phyloP scores from a whole-genome alignment of 53 echinoderm and acorn worm species.

The Mesocentrotus franciscanus region DNA sequence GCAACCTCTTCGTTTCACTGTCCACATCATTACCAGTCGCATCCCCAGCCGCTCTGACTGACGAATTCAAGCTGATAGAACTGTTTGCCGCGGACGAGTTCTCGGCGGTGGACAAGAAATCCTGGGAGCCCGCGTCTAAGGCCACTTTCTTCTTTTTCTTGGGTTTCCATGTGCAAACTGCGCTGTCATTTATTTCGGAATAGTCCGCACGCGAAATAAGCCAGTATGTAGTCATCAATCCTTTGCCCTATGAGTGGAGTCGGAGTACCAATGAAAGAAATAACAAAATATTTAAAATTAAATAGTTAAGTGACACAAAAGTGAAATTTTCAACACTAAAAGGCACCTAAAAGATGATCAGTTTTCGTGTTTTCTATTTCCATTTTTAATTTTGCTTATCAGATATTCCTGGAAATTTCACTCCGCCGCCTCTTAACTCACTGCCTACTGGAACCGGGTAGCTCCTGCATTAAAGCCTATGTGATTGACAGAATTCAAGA shows the following conservation, averaged over 20 bases:
- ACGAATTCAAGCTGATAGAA: constrained; percentile 4
- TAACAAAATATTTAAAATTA: not conserved
- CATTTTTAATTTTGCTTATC: too few relatives aligned
- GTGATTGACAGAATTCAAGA: too few relatives aligned
- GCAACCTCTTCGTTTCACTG: not conserved
- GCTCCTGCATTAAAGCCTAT: too few relatives aligned
- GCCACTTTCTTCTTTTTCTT: constrained; percentile 54
- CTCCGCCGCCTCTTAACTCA: too few relatives aligned
- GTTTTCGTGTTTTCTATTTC: too few relatives aligned
- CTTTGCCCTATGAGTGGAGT: constrained; percentile 80
- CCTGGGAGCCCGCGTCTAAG: constrained; percentile 50
- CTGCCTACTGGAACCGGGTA: too few relatives aligned
- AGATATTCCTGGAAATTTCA: too few relatives aligned
- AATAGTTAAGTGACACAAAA: too few relatives aligned
- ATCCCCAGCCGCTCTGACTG: not conserved
- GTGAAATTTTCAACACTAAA: too few relatives aligned
- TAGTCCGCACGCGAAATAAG: constrained; percentile 46
- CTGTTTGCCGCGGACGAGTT: constrained; percentile 54
- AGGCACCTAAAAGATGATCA: too few relatives aligned
- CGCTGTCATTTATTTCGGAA: constrained; percentile 54
- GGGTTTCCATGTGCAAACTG: constrained; percentile 47
- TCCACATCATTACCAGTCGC: not conserved
- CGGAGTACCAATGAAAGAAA: not conserved
- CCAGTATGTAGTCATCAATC: constrained; percentile 85
- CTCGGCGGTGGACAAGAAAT: not conserved